Percentiles rank a stretch among this genome's conserved stretches.
These are phyloP conservation scores for Adelges cooleyi DNA, from an alignment of 1,140 invertebrate genomes.

Conservation along the genomic window DNA sequence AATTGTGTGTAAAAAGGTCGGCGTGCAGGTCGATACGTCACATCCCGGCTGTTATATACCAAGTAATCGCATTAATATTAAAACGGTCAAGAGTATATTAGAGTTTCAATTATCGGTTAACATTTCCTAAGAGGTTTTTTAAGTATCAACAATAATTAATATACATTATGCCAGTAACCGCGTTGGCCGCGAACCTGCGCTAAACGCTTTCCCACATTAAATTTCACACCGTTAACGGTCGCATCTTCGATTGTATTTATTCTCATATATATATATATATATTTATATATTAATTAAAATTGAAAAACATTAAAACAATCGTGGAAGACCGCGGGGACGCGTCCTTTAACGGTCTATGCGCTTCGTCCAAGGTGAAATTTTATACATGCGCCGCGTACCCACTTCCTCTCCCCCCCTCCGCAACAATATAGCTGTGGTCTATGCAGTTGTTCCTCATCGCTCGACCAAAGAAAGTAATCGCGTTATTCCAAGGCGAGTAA, in stretches of 20 bases:
- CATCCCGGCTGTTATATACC: no score
- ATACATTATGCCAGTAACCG: no score
- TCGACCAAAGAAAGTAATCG: background rate
- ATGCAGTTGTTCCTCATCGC: background rate
- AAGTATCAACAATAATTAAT: no score
- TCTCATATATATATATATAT: no score
- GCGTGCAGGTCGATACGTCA: no score
- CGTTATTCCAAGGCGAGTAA: slow-evolving; percentile 2
- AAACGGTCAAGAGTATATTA: no score
- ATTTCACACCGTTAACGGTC: background rate
- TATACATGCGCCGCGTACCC: background rate
- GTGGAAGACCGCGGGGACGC: background rate
- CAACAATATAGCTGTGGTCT: no score
- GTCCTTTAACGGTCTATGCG: slow-evolving; percentile 25
- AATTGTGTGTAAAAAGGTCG: no score
- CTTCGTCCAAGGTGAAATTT: slow-evolving; percentile 23
- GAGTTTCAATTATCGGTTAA: no score
- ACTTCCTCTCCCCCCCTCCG: background rate
- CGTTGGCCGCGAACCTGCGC: background rate
- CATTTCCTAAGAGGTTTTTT: no score
- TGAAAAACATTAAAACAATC: slow-evolving; percentile 21
- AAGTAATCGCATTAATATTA: no score
- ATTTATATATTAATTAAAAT: slow-evolving; percentile 6
- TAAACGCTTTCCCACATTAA: slow-evolving; percentile 3
- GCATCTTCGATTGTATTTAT: no score